Evolutionary conservation across 2,888 invertebrate genomes (phyloP).

Genomic region (Agrypnus murinus): DNA sequence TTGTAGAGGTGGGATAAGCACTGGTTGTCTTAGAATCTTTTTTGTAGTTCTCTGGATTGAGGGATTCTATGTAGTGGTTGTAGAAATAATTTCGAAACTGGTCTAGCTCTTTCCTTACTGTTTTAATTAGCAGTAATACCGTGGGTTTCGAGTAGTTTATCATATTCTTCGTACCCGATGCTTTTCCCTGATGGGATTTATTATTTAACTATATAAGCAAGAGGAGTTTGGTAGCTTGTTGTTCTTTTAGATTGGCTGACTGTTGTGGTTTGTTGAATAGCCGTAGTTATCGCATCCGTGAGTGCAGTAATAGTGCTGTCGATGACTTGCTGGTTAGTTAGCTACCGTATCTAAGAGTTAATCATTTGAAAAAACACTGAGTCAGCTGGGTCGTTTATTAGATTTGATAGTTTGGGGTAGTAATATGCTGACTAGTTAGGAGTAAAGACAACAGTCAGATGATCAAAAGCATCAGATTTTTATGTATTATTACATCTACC

Average conservation of each 20-base stretch:
- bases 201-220: background rate
- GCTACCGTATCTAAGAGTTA: no score
- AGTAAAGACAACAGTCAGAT: background rate
- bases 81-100: no score
- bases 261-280: background rate
- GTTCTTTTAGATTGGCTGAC: background rate
- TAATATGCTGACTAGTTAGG: background rate
- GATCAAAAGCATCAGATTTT: background rate
- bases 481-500: background rate
- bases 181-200: background rate
- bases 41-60: no score
- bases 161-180: background rate
- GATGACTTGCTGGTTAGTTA: no score
- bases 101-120: background rate
- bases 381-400: background rate
- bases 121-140: background rate
- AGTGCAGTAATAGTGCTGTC: background rate
- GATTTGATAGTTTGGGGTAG: background rate
- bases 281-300: background rate
- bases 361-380: background rate
- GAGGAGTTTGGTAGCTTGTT: background rate
- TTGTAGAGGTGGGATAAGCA: background rate
- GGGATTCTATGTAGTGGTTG: background rate
- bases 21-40: slow-evolving; percentile 1
- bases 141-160: background rate